Percentiles rank a stretch among this genome's conserved stretches.
Evolutionary conservation across 1,140 invertebrate genomes (phyloP).

Genomic region (Drosophila dunni): DNA sequence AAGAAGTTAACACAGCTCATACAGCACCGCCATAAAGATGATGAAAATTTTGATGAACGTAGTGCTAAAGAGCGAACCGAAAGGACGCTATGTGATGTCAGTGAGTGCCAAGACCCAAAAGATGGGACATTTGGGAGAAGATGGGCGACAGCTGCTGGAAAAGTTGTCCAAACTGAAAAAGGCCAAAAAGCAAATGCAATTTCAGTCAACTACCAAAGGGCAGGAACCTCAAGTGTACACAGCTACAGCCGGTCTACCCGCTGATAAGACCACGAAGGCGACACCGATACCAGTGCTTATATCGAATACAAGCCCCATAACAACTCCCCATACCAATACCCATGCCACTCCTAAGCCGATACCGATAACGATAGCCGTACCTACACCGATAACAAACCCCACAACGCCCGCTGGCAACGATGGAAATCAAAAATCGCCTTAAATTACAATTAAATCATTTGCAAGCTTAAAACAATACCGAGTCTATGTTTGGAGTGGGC

Average conservation of each 20-base stretch:
- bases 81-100: conserved; percentile 7
- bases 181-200: background rate
- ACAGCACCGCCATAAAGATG: conserved; percentile 2
- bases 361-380: too few relatives aligned
- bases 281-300: too few relatives aligned
- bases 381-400: background rate
- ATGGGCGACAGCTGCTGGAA: background rate
- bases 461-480: background rate
- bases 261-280: too few relatives aligned
- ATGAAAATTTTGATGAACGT: conserved; percentile 19
- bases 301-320: too few relatives aligned
- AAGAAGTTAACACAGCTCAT: too few relatives aligned
- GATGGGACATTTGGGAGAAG: background rate
- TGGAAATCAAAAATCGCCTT: background rate
- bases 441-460: conserved; percentile 10
- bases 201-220: background rate
- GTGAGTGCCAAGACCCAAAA: background rate
- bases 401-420: background rate
- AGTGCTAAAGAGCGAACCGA: background rate
- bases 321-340: too few relatives aligned
- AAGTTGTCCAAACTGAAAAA: background rate
- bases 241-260: background rate
- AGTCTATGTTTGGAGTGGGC: too few relatives aligned
- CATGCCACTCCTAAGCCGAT: too few relatives aligned
- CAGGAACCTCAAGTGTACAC: conserved; percentile 18